A percentile compares a stretch with the other conserved stretches of the same genome.
Evolutionary conservation across 2,113 vertebrate genomes (phyloP).

Genomic region (Caranx ignobilis): DNA sequence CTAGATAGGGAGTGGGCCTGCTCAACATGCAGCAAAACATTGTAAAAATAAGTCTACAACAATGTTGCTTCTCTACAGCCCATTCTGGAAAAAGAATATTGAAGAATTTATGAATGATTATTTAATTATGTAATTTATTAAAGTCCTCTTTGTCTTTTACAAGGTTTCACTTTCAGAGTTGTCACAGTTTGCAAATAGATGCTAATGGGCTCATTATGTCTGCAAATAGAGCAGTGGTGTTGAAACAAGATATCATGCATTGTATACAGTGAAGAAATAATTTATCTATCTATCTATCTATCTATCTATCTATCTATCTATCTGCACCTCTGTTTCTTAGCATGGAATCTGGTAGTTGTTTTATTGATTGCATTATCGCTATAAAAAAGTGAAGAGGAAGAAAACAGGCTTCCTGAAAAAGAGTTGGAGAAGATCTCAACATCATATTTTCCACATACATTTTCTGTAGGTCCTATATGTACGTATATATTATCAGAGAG

Average conservation of each 20-base stretch:
- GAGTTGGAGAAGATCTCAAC: background rate
- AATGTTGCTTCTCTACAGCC: background rate
- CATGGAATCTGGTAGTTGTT: no score
- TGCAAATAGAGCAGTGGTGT: background rate
- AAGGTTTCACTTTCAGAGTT: background rate
- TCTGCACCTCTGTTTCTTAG: no score
- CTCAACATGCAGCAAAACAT: no score
- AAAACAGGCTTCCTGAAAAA: background rate
- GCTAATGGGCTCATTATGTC: background rate
- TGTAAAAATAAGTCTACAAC: no score
- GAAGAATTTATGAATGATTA: background rate
- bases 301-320: no score
- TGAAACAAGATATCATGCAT: no score
- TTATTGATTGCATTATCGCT: no score
- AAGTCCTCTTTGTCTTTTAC: background rate
- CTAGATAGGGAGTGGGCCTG: no score
- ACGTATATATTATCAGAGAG: background rate
- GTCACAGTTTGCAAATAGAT: background rate
- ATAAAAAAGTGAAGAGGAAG: no score
- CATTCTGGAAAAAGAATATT: background rate
- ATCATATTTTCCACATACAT: background rate
- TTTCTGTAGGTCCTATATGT: slow-evolving; percentile 9
- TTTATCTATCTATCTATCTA: no score
- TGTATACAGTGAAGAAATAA: no score
- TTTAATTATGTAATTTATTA: background rate